phyloP scores from a whole-genome alignment of 1,140 invertebrate genomes.

The Cyrtorhinus lividipennis region DNA sequence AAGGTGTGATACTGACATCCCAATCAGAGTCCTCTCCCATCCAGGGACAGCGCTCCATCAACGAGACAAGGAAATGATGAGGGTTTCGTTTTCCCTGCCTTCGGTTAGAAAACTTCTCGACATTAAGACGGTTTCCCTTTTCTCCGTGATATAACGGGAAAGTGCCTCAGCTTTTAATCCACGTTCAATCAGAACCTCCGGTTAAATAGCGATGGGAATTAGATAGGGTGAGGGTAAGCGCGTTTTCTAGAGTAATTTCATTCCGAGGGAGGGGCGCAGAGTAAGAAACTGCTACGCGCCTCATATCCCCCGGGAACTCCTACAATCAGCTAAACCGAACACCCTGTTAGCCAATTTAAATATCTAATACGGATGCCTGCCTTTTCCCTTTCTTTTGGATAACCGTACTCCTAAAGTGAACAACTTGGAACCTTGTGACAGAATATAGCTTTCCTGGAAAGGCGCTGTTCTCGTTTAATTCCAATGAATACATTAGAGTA shows the following conservation, averaged over 20 bases:
- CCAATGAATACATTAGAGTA: background rate
- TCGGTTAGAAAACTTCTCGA: no score
- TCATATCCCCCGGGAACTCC: background rate
- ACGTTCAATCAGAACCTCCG: background rate
- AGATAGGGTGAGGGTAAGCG: no score
- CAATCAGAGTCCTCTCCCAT: background rate
- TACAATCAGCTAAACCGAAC: background rate
- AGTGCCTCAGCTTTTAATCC: background rate
- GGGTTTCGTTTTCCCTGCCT: no score
- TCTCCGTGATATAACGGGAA: background rate
- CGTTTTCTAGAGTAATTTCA: no score
- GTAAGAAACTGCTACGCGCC: no score
- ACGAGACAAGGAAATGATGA: no score
- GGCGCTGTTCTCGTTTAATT: no score
- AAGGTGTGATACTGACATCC: background rate
- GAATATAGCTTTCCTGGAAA: background rate
- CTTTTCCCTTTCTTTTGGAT: background rate
- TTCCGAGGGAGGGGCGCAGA: no score
- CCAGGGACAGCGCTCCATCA: no score
- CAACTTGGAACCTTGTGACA: background rate
- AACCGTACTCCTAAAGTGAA: background rate
- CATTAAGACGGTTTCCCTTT: background rate
- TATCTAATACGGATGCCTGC: background rate
- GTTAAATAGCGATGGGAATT: background rate
- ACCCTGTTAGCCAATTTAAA: background rate